phyloP scores from a whole-genome alignment of 2,797 vertebrate species.

The Phoxinus dragarum region DNA sequence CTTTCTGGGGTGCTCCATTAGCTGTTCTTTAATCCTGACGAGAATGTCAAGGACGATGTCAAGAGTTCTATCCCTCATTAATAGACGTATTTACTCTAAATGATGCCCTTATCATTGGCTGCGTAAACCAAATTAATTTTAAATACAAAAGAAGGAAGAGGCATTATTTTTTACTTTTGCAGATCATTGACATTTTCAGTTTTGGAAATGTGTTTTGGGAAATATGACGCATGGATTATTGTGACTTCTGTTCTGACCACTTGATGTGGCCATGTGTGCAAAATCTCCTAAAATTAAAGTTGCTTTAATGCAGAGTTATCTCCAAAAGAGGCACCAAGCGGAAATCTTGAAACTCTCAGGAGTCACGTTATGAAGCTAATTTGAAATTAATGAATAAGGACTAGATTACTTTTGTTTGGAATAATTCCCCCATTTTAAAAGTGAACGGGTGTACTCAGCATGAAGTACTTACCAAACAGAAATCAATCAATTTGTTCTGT shows the following conservation, averaged over 20 bases:
- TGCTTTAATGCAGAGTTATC: background rate
- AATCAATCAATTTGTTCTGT: constrained; percentile 53
- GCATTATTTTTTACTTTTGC: constrained; percentile 61
- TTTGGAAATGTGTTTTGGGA: background rate
- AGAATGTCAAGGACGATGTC: constrained; percentile 80
- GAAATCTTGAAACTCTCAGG: background rate
- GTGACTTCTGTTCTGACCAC: background rate
- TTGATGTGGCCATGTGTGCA: background rate
- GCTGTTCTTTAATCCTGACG: constrained; percentile 66
- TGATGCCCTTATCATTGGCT: constrained; percentile 72
- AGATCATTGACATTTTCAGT: constrained; percentile 9
- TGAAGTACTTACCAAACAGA: constrained; percentile 15
- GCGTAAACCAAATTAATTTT: constrained; percentile 75
- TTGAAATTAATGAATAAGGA: constrained; percentile 17
- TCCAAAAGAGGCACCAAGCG: background rate
- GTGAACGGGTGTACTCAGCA: constrained; percentile 7
- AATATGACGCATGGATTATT: background rate
- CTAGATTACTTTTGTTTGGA: background rate
- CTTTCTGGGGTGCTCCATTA: constrained; percentile 71
- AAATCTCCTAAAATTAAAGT: background rate
- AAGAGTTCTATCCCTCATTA: constrained; percentile 75
- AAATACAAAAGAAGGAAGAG: constrained; percentile 68
- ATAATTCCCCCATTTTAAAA: constrained; percentile 22
- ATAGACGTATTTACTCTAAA: constrained; percentile 75
- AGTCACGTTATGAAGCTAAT: background rate